Base-by-base conservation (phyloP, 2,888 invertebrate genomes). In the Mylabris sibirica region DNA sequence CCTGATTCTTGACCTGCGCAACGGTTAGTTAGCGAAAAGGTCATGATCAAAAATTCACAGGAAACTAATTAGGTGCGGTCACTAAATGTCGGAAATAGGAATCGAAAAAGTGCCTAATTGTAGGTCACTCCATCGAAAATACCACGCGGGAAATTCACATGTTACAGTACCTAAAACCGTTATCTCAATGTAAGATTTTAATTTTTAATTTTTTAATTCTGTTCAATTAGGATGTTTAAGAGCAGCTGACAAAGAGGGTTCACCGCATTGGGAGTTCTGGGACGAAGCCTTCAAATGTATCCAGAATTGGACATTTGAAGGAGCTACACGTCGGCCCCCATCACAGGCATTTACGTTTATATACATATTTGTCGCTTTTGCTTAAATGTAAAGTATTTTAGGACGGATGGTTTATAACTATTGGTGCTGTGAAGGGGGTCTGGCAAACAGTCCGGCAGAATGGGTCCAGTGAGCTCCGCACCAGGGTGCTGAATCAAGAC, bases 401-500 rank as follows among this genome's bases (percentile, higher is more conserved):
- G 22, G 24, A n/a, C 12, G 60, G 60, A 24, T 65, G 65, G 65
- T 17, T 60, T 3, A 59, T n/a, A 24, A 41, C 12, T 24, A 22
- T 65, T 9, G n/a, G 11, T 12, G 60, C 65, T 24, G 22, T 65
- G 5, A 59, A 34, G n/a, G 34, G 20, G 34, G 20, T 65, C 3
- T 65, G 65, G 41, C 20, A 35, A 14, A 9, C 22, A 24, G 14
- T 65, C 2, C 44, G 44, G 17, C 17, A 44, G n/a, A n/a, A 6
- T 5, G 17, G 44, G 44, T 6, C n/a, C 17, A 44, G 17, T 4
- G 44, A 61, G 8, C 35, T 61, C 12, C 61, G 61, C 35, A 24
- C 44, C 22, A 22, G 20, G 12, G 20, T 49, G 12, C 11, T 44
- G 1, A 63, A 63, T 44, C 22, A 63, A 17, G 44, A 63, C 22